Percentiles rank a stretch among this genome's conserved stretches.
Evolutionary conservation across 2,888 invertebrate species (phyloP).

Genomic region (Ischnura elegans): DNA sequence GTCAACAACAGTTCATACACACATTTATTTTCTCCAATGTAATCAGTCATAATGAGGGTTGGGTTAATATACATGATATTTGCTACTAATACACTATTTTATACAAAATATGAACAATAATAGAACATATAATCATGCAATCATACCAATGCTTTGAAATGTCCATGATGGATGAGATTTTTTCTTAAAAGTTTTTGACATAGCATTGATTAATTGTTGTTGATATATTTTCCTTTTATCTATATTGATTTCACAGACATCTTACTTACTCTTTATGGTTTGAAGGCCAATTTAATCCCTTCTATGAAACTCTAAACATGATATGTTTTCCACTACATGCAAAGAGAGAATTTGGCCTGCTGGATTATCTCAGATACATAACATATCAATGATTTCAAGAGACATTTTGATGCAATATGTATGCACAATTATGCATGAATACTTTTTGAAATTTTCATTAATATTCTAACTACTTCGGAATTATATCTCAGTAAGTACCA

Average conservation of each 20-base stretch:
- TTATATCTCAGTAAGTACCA: neutral
- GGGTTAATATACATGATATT: slow-evolving; percentile 16
- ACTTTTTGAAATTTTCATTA: neutral
- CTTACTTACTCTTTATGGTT: neutral
- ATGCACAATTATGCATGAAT: neutral
- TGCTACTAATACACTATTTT: slow-evolving; percentile 32
- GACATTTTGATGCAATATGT: neutral
- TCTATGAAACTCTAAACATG: slow-evolving; percentile 7
- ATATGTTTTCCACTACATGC: neutral
- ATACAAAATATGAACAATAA: slow-evolving; percentile 51
- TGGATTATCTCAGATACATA: neutral
- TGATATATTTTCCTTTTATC: neutral
- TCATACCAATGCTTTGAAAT: neutral
- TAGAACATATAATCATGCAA: neutral
- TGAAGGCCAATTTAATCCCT: neutral
- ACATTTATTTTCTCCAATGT: slow-evolving; percentile 9
- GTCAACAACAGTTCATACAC: slow-evolving; percentile 5
- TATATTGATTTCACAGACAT: neutral
- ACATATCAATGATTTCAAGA: neutral
- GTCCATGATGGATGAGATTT: neutral
- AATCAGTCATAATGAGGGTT: slow-evolving; percentile 47
- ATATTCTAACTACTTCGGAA: neutral
- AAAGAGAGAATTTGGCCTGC: neutral
- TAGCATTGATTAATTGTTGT: neutral
- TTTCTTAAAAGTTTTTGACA: neutral